Evolutionary conservation across 2,888 invertebrate species (phyloP).

Genomic region (Melipona beecheii): DNA sequence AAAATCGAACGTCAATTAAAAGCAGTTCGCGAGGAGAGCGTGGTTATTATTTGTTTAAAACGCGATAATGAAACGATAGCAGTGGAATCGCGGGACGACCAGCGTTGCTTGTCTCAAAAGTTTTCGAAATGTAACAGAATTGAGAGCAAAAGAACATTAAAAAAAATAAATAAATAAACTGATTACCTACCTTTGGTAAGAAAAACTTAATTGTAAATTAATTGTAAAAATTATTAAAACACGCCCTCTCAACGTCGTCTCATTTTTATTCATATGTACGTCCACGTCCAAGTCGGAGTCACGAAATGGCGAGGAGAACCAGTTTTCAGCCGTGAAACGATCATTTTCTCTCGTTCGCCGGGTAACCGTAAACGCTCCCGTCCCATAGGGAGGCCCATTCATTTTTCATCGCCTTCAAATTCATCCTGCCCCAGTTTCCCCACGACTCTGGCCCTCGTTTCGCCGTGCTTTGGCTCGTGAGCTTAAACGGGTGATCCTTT

Average conservation of each 20-base stretch:
- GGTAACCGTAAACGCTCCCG: neutral
- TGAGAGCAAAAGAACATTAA: too few relatives aligned
- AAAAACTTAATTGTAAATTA: too few relatives aligned
- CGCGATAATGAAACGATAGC: too few relatives aligned
- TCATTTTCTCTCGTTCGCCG: neutral
- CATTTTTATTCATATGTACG: neutral
- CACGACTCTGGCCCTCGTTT: neutral
- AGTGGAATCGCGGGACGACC: too few relatives aligned
- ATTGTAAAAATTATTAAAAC: neutral
- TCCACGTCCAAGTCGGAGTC: neutral
- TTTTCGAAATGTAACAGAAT: too few relatives aligned
- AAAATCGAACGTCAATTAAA: too few relatives aligned
- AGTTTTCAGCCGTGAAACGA: neutral
- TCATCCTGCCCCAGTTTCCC: constrained; percentile 14
- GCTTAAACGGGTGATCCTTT: constrained; percentile 4
- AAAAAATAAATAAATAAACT: too few relatives aligned
- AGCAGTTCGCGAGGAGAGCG: too few relatives aligned
- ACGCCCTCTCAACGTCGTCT: neutral
- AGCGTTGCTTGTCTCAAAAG: too few relatives aligned
- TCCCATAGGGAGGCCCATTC: neutral
- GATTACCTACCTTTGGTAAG: too few relatives aligned
- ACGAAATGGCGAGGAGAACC: neutral
- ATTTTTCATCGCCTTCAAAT: constrained; percentile 37
- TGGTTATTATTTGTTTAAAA: too few relatives aligned
- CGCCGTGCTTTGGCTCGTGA: neutral